These are phyloP conservation scores for Erinaceus europaeus DNA, from an alignment of 2,113 vertebrate species.

Conservation along the genomic window DNA sequence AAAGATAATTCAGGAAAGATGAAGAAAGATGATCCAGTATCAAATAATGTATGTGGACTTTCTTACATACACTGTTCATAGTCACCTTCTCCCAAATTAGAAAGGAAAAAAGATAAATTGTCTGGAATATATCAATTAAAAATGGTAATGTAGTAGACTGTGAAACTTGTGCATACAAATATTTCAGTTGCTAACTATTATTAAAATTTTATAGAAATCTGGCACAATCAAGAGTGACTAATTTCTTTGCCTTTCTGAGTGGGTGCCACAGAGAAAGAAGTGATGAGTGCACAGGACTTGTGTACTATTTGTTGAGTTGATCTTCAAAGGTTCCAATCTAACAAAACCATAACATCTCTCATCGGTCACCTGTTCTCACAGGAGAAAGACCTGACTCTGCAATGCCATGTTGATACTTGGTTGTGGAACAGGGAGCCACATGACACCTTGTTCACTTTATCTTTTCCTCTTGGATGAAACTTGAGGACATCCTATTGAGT, in stretches of 20 bases:
- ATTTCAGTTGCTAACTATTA: neutral
- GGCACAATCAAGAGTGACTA: neutral
- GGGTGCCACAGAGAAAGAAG: neutral
- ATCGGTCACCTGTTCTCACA: neutral
- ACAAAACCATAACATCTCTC: neutral
- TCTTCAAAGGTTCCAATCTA: neutral
- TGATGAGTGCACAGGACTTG: neutral
- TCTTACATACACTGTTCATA: neutral
- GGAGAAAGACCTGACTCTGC: neutral
- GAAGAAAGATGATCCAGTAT: neutral
- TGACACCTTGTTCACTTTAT: neutral
- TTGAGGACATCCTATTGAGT: no score
- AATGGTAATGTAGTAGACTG: neutral
- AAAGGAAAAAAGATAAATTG: neutral
- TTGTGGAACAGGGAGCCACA: neutral
- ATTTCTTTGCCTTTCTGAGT: neutral
- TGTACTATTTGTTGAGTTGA: neutral
- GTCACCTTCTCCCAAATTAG: neutral
- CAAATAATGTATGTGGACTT: neutral
- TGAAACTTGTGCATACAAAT: neutral
- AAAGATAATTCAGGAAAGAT: neutral
- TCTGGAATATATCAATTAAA: neutral
- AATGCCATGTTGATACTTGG: neutral
- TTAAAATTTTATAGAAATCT: neutral
- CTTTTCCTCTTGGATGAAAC: no score